Conservation (phyloP, 2,888 invertebrate genomes). For the Macrophya annulata region DNA sequence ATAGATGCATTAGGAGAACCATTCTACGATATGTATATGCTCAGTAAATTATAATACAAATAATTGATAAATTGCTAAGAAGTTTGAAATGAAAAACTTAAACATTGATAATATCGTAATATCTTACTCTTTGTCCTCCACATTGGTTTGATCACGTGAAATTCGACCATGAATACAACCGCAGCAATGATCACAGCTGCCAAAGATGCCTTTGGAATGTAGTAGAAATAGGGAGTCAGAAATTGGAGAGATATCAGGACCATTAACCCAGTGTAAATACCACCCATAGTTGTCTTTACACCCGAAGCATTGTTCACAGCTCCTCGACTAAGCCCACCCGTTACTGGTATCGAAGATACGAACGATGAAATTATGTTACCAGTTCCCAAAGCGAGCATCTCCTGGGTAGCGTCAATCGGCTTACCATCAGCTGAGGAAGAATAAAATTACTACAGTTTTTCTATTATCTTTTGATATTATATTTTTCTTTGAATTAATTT, state of each 20-base stretch:
- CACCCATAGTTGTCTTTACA: constrained; percentile 86
- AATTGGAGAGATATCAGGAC: constrained; percentile 82
- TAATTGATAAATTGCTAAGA: background rate
- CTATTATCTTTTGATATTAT: background rate
- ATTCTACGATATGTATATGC: background rate
- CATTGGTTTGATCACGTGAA: constrained; percentile 84
- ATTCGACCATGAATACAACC: constrained; percentile 86
- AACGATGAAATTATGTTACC: constrained; percentile 87
- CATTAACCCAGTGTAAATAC: constrained; percentile 83
- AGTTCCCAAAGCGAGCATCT: constrained; percentile 85
- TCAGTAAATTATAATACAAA: background rate
- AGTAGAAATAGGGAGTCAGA: constrained; percentile 85
- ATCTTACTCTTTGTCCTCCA: constrained; percentile 85
- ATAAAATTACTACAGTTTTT: background rate
- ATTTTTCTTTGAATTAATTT: background rate
- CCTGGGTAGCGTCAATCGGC: constrained; percentile 86
- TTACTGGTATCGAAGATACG: constrained; percentile 86
- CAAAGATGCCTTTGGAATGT: constrained; percentile 85
- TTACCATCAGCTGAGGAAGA: constrained; percentile 81
- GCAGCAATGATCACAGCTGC: constrained; percentile 88
- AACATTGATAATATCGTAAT: background rate
- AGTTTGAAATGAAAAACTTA: background rate
- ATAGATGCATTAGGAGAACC: background rate
- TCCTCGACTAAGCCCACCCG: constrained; percentile 84
- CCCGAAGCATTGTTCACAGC: constrained; percentile 88